phyloP scores from a whole-genome alignment of 1,140 invertebrate species.

The Phthorimaea operculella region DNA sequence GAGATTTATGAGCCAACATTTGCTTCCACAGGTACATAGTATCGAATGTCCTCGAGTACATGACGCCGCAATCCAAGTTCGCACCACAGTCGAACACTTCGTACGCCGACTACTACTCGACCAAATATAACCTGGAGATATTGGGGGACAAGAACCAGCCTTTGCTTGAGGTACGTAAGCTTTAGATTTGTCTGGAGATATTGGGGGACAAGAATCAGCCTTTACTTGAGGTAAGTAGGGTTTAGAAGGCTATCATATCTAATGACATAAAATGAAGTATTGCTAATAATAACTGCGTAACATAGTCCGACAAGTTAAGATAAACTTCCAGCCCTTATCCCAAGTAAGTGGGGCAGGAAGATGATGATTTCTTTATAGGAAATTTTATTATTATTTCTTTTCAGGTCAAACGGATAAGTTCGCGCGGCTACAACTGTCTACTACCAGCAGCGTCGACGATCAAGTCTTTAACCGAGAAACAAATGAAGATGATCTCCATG shows the following conservation, averaged over 20 bases:
- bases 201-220: constrained; percentile 78
- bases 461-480: constrained; percentile 34
- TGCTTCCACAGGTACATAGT: constrained; percentile 78
- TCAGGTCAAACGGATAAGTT: constrained; percentile 43
- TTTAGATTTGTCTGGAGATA: constrained; percentile 52
- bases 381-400: no score
- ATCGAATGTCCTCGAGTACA: constrained; percentile 81
- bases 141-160: constrained; percentile 78
- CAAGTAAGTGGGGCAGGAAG: no score
- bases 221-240: constrained; percentile 88
- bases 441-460: constrained; percentile 45
- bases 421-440: constrained; percentile 41
- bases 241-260: no score
- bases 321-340: no score
- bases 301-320: no score
- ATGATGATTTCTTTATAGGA: no score
- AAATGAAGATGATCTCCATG: constrained; percentile 27
- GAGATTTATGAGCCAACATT: no score
- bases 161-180: constrained; percentile 81
- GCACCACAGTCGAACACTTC: constrained; percentile 73
- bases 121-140: constrained; percentile 81
- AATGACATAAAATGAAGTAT: no score
- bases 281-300: no score
- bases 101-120: constrained; percentile 84
- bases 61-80: constrained; percentile 84